Base-by-base conservation (phyloP, 2,797 vertebrate species). In the Podargus strigoides region DNA sequence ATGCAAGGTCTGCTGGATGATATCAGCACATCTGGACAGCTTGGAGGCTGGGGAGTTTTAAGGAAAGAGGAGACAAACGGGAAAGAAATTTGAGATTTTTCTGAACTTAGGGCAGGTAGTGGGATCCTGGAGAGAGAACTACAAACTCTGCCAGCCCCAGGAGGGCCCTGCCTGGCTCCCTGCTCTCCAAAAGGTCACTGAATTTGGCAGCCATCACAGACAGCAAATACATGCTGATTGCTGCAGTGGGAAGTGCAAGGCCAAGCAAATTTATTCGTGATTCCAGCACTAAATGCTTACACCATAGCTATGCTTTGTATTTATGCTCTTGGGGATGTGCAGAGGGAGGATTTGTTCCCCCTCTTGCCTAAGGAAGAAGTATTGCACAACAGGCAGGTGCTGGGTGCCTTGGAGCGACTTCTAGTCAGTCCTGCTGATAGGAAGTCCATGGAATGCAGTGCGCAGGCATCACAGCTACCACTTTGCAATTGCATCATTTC, bases 11-110 rank as follows among this genome's bases (percentile, higher is more conserved):
- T 5, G 7, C 42, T 93, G 89, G 90, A 86, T 95, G 88, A 83
- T 89, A 95, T 64, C 91, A 92, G 87, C 84, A 79, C 89, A 90
- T 95, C 87, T 95, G 94, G 90, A 87, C 66, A 92, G 70, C 66
- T 76, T 7, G 4, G 90, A 89, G 72, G 60, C 42, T 4, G 14
- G 23, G 28, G 41, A 67, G 3, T 41, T 90, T 82, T 58, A 42
- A 67, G 60, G 53, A 79, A 87, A 82, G 66, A 62, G n/a, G 42
- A 81, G 39, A 32, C 47, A 83, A 93, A 82, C 62, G 69, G 72
- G 47, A 67, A 70, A 58, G 39, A 90, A 76, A 69, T 9, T 56
- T 5, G 3, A 0, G 0, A 4, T 32, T 94, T 94, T 82, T 80
- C 37, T 68, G 52, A 72, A 42, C 56, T 70, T 21, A 28, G 53